Evolutionary conservation across 2,888 invertebrate genomes (phyloP), one percentile per base, ranked within the genome.

Genomic region (Synanthedon tipuliformis): DNA sequence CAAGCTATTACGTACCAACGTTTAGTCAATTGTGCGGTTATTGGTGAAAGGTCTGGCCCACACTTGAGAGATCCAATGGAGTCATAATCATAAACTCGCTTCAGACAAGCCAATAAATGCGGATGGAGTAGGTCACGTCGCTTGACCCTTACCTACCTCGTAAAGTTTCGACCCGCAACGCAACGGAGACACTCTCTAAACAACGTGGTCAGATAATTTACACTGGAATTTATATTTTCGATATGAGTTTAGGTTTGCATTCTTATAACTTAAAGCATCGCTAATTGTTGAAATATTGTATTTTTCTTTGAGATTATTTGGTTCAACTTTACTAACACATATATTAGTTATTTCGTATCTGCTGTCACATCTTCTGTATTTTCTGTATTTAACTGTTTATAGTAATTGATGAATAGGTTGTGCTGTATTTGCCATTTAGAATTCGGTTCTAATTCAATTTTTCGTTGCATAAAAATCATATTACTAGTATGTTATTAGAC

Each of bases 51-150:
- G 54, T 52, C 34, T 55, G 51, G 52, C 54, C 54, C 54, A 52
- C 40, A 40, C 54, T 54, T 53, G 52, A 57, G 56, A 51, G 53
- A 52, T 55, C 41, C 45, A 53, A 52, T 55, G 56, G 50, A 50
- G 54, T 34, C 48, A 50, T 51, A 51, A 59, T 56, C 57, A 55
- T 56, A 55, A 57, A 59, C 48, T 40, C 52, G 55, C 54, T 56
- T 57, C 52, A 51, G 53, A 55, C 53, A 55, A 52, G 45, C 51
- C 57, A 57, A 62, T 60, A 60, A 61, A 62, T 59, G 54, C 52
- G 54, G 54, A 55, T 58, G 54, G 57, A 51, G 53, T 52, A 59
- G 57, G 61, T 61, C 59, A 61, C 60, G 61, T 62, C 55, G 56
- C 50, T 54, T 54, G 60, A 59, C 59, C 59, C 58, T 53, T 52